Evolutionary conservation across 1,140 invertebrate genomes (phyloP).

Genomic region (Adoxophyes honmai): DNA sequence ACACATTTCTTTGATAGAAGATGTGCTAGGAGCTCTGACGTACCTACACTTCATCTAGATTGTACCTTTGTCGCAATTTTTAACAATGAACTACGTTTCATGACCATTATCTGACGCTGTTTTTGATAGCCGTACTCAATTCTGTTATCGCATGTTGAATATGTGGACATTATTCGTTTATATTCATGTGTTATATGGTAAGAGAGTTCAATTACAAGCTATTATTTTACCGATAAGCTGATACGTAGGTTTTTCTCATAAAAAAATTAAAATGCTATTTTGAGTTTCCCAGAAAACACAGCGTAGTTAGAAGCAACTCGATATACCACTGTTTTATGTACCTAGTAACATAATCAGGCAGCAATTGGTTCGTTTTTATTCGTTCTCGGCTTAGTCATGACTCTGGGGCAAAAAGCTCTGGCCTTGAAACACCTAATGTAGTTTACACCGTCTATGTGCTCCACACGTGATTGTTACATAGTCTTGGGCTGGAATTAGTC

Average conservation of each 20-base stretch:
- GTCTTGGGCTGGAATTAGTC: slow-evolving; percentile 23
- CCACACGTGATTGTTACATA: slow-evolving; percentile 45
- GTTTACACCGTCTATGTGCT: neutral
- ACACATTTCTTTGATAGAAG: neutral
- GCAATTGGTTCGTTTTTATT: slow-evolving; percentile 20
- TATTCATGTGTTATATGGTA: neutral
- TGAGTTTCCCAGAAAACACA: no score
- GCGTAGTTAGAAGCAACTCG: neutral
- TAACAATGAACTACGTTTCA: neutral
- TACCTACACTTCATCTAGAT: neutral
- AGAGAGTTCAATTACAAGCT: neutral
- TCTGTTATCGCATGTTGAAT: neutral
- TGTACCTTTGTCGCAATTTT: neutral
- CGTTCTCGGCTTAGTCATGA: slow-evolving; percentile 44
- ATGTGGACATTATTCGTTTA: neutral
- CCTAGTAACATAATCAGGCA: slow-evolving; percentile 12
- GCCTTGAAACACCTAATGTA: slow-evolving; percentile 47
- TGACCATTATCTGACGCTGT: neutral
- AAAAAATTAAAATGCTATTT: neutral
- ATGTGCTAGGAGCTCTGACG: neutral
- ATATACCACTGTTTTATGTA: neutral
- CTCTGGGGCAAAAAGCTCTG: slow-evolving; percentile 47
- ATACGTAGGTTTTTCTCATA: neutral
- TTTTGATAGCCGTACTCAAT: neutral
- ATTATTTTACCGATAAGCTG: slow-evolving; percentile 1